Percentiles rank a stretch among this genome's conserved stretches.
These are phyloP conservation scores for Agrochola macilenta DNA, from an alignment of 2,888 invertebrate species.

Conservation along the genomic window DNA sequence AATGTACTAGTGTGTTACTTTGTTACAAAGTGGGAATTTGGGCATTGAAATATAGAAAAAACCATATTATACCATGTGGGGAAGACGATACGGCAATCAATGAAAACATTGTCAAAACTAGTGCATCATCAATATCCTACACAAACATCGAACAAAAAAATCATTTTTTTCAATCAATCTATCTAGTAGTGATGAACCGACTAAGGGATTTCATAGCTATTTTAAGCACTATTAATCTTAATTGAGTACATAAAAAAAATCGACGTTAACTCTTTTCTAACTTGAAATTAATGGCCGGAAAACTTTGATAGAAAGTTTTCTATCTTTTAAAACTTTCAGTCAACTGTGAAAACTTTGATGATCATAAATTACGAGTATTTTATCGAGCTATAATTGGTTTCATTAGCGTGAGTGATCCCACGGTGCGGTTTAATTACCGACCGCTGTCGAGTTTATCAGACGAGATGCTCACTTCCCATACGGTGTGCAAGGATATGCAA, in stretches of 20 bases:
- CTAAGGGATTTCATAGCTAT: not conserved
- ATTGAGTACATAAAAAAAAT: not conserved
- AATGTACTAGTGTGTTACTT: not conserved
- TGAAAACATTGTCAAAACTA: not conserved
- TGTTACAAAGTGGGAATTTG: not conserved
- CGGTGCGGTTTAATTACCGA: conserved; percentile 29
- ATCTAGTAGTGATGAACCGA: not conserved
- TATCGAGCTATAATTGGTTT: conserved; percentile 14
- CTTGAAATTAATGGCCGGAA: not conserved
- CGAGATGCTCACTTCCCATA: conserved; percentile 6
- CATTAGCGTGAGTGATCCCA: conserved; percentile 8
- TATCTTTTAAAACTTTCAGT: conserved; percentile 1
- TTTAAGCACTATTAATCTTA: not conserved
- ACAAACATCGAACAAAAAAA: too few relatives aligned
- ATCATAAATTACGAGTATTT: not conserved
- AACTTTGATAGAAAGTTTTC: not conserved
- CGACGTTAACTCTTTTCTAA: conserved; percentile 1
- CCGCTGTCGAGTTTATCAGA: conserved; percentile 22
- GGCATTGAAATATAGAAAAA: not conserved
- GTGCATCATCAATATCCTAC: not conserved
- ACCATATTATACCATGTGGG: not conserved
- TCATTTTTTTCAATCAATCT: not conserved
- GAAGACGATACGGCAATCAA: not conserved
- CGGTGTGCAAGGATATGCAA: not conserved
- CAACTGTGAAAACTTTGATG: not conserved